Evolutionary conservation across 2,113 vertebrate species (phyloP), one percentile per base, ranked within the genome.

Genomic region (Phalacrocorax aristotelis): DNA sequence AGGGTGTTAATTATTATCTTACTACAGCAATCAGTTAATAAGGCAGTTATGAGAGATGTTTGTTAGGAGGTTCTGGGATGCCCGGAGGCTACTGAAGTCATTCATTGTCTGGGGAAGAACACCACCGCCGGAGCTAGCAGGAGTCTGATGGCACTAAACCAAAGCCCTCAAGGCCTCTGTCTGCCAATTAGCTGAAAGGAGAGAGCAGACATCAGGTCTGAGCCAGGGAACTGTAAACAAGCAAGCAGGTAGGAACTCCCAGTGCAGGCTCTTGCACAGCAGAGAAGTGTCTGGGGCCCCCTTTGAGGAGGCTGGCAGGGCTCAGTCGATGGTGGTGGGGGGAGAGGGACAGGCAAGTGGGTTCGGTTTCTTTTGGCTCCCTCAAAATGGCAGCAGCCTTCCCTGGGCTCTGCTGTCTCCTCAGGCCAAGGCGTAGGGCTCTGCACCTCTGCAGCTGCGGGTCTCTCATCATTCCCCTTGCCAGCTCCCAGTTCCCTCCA

Each of bases 21-120:
- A 83, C 81, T 95, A 83, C 44, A 91, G 94, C 80, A 79, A 97
- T 97, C 95, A 93, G 97, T 96, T 97, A 95, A 93, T 96, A 97
- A 97, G 84, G 94, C 94, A 96, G 94, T 95, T 96, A 95, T 49
- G 71, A 71, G 93, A 87, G 95, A 95, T 91, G 94, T 96, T 95
- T 97, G 93, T 95, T 82, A 69, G 95, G 91, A 95, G 94, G 78
- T 91, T 97, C 95, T 95, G 94, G 82, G 93, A 83, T 97, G 95
- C 95, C 97, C 2, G 1, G 52, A 88, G 95, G 97, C 93, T 95
- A 96, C 93, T 97, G 95, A 96, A 97, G 94, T 97, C 95, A 97
- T 94, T 97, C 95, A 97, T 94, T 97, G 96, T 97, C 94, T 97
- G 87, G 95, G 94, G 92, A 93, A 90, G 95, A 97, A 97, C 89